Percentiles rank a stretch among this genome's conserved stretches.
phyloP scores from a whole-genome alignment of 2,888 invertebrate species.

The Antheraea yamamai region DNA sequence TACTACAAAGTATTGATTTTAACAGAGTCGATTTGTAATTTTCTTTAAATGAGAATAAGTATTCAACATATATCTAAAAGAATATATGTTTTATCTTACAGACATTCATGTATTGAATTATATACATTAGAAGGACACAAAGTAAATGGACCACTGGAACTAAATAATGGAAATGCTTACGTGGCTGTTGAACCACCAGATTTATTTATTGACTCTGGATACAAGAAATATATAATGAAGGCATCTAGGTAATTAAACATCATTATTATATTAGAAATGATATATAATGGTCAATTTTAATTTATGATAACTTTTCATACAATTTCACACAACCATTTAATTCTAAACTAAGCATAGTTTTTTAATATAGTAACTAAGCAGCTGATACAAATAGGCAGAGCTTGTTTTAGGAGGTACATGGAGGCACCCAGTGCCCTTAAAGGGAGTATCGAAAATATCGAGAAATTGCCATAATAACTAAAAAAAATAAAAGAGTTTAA shows the following conservation, averaged over 20 bases:
- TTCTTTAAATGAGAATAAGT: not conserved
- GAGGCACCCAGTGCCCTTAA: too few relatives aligned
- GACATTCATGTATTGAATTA: conserved; percentile 54
- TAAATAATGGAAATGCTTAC: conserved; percentile 56
- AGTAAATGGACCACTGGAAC: conserved; percentile 51
- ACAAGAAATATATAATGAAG: conserved; percentile 63
- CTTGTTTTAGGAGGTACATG: too few relatives aligned
- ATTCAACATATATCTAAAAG: not conserved
- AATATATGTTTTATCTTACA: conserved; percentile 28
- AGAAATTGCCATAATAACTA: too few relatives aligned
- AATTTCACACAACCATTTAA: too few relatives aligned
- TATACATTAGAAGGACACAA: conserved; percentile 57
- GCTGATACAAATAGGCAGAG: too few relatives aligned
- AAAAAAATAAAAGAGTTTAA: too few relatives aligned
- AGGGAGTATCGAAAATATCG: too few relatives aligned
- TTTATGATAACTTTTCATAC: not conserved
- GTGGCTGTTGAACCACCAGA: conserved; percentile 63
- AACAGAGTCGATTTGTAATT: too few relatives aligned
- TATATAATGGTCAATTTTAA: not conserved
- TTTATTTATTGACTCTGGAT: conserved; percentile 59
- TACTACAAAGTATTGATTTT: not conserved
- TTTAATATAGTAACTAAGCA: too few relatives aligned
- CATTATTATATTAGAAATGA: not conserved
- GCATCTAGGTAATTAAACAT: conserved; percentile 54
- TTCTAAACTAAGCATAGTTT: too few relatives aligned